A percentile compares a stretch with the other conserved stretches of the same genome.
These are phyloP conservation scores for Phyllotreta striolata DNA, from an alignment of 2,888 invertebrate species.

Conservation along the genomic window DNA sequence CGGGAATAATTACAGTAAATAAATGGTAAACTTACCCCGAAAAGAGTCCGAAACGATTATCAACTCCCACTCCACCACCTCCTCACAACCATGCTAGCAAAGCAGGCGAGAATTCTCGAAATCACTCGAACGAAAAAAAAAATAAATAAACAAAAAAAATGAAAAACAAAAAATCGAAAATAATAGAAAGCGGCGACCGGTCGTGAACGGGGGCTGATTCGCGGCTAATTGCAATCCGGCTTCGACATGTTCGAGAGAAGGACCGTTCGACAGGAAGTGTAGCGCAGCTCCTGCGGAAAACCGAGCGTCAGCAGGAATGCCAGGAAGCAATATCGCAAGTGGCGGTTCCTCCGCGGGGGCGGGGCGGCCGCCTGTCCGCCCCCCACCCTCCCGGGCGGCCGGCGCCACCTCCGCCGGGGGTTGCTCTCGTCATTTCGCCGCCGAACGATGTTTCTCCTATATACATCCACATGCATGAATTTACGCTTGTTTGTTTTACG, in stretches of 20 bases:
- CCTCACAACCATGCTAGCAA: no score
- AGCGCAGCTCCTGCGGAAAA: slow-evolving; percentile 60
- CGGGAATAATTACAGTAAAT: no score
- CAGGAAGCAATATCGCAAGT: slow-evolving; percentile 64
- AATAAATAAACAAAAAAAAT: no score
- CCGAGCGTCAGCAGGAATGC: slow-evolving; percentile 60
- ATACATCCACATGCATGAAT: no score
- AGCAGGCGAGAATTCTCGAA: no score
- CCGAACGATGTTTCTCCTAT: no score
- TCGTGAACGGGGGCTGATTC: slow-evolving; percentile 41
- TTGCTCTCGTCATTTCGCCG: slow-evolving; percentile 51
- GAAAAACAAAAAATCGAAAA: no score
- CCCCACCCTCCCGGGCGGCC: slow-evolving; percentile 45
- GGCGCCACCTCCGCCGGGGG: slow-evolving; percentile 51
- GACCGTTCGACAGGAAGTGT: slow-evolving; percentile 58
- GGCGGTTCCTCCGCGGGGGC: slow-evolving; percentile 61
- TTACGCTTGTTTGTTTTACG: slow-evolving; percentile 34
- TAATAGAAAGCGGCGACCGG: no score
- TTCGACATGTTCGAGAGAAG: slow-evolving; percentile 54
- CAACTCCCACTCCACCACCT: no score
- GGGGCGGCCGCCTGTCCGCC: slow-evolving; percentile 53
- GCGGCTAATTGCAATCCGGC: slow-evolving; percentile 47
- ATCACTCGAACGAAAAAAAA: no score
- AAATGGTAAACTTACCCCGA: no score
- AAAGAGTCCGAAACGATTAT: no score